phyloP scores from a whole-genome alignment of 2,113 vertebrate species.

The Dissostichus mawsoni region DNA sequence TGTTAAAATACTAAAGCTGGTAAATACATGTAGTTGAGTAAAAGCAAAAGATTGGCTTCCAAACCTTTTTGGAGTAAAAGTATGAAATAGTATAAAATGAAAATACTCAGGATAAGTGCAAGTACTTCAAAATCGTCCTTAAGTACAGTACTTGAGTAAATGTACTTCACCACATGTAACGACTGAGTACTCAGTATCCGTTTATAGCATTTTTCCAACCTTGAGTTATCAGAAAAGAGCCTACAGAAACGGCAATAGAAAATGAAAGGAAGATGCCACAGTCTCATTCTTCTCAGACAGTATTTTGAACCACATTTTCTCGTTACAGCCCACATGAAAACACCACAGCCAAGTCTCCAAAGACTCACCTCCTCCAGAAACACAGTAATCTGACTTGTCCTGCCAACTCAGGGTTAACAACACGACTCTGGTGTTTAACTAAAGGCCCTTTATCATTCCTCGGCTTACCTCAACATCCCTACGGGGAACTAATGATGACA shows the following conservation, averaged over 20 bases:
- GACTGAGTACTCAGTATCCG: no score
- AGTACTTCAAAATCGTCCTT: no score
- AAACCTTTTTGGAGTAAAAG: no score
- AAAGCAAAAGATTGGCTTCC: no score
- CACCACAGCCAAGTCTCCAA: slow-evolving; percentile 69
- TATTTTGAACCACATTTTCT: slow-evolving; percentile 51
- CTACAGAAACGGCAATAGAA: background rate
- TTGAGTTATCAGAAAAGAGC: background rate
- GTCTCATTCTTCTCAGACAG: slow-evolving; percentile 31
- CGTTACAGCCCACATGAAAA: slow-evolving; percentile 66
- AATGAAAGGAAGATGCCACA: background rate
- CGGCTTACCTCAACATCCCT: slow-evolving; percentile 85
- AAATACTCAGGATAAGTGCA: no score
- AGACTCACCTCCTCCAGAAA: slow-evolving; percentile 73
- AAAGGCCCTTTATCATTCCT: slow-evolving; percentile 85
- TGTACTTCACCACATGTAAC: no score
- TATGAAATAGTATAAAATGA: no score
- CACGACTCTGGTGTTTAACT: slow-evolving; percentile 85
- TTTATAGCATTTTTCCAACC: no score
- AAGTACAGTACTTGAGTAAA: no score
- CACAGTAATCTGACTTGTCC: slow-evolving; percentile 67
- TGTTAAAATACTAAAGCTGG: no score
- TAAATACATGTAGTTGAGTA: no score
- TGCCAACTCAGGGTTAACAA: slow-evolving; percentile 79
- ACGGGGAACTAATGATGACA: slow-evolving; percentile 80